Evolutionary conservation across 2,113 vertebrate genomes (phyloP), one percentile per base, ranked within the genome.

Genomic region (Phycodurus eques): DNA sequence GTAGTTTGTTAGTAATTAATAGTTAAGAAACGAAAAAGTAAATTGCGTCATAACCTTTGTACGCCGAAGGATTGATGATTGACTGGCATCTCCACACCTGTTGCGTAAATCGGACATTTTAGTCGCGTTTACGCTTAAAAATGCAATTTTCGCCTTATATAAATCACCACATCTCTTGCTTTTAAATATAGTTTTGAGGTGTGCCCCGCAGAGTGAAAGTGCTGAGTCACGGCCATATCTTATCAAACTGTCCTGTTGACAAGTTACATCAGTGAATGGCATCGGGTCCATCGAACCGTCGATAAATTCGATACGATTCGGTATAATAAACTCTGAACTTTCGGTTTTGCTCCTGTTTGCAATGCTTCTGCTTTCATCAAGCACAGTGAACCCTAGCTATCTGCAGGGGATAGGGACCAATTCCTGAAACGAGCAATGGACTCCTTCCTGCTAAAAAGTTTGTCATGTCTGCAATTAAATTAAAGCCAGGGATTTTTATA

Each of bases 201-300:
- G 31, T 17, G 59, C 15, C 14, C 15, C 14, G 5, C 1, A 13
- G 42, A 14, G 3, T 2, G n/a, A 67, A 78, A 33, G 0, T 89
- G 91, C 85, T 74, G 89, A 91, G 88, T 91, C 91, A 92, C 67
- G 44, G 64, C n/a, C 20, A 15, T 9, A 17, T 8, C 10, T 10
- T 13, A 8, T 66, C 20, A 2, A 22, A 2, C 43, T 8, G 43
- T 49, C 73, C 43, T n/a, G 19, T 14, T 67, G 73, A 68, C 60
- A 68, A 46, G 43, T n/a, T 7, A 27, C 6, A 47, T 1, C 8
- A 66, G n/a, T 44, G 13, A 31, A 66, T 31, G 44, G 61, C 35
- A 43, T 8, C n/a, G 10, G 39, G 12, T 44, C 35, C 17, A 19
- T 20, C 8, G 1, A 13, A 12, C 1, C 10, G 20, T 11, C 53